Evolutionary conservation across 2,113 vertebrate species (phyloP).

Genomic region (Marcusenius ussheri): DNA sequence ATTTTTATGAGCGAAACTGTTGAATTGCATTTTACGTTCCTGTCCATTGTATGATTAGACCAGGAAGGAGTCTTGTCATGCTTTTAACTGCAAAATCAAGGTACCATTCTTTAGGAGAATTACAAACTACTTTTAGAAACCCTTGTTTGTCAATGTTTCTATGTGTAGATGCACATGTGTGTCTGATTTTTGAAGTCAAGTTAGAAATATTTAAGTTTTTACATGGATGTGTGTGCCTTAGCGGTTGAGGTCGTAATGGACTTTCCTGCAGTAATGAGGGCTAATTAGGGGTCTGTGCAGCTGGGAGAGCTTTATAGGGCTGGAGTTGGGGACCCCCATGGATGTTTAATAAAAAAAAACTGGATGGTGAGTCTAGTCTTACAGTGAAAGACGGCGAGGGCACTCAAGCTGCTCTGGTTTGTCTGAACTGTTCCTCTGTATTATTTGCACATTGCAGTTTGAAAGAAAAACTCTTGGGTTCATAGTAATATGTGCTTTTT

Average conservation of each 20-base stretch:
- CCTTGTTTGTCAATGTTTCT: not conserved
- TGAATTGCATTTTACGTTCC: not conserved
- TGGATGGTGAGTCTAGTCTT: slow-evolving; percentile 37
- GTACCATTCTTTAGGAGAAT: too few species aligned
- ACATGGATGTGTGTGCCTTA: slow-evolving; percentile 11
- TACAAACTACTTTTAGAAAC: not conserved
- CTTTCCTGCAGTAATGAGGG: slow-evolving; percentile 38
- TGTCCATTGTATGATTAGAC: not conserved
- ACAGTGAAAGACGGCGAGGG: not conserved
- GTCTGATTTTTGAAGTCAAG: not conserved
- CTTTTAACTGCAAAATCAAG: not conserved
- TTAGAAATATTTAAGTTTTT: not conserved
- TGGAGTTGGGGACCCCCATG: slow-evolving; percentile 39
- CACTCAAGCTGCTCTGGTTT: not conserved
- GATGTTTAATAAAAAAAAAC: slow-evolving; percentile 36
- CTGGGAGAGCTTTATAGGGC: slow-evolving; percentile 49
- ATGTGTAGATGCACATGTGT: not conserved
- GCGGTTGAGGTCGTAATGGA: slow-evolving; percentile 16
- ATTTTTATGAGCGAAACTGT: not conserved
- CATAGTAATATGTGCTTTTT: not conserved
- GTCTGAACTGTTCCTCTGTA: not conserved
- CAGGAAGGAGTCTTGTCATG: not conserved
- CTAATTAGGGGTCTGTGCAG: slow-evolving; percentile 42
- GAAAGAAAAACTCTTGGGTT: not conserved
- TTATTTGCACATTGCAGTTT: not conserved